These are phyloP conservation scores for Pseudoatta argentina DNA, from an alignment of 1,140 invertebrate genomes.

Conservation along the genomic window DNA sequence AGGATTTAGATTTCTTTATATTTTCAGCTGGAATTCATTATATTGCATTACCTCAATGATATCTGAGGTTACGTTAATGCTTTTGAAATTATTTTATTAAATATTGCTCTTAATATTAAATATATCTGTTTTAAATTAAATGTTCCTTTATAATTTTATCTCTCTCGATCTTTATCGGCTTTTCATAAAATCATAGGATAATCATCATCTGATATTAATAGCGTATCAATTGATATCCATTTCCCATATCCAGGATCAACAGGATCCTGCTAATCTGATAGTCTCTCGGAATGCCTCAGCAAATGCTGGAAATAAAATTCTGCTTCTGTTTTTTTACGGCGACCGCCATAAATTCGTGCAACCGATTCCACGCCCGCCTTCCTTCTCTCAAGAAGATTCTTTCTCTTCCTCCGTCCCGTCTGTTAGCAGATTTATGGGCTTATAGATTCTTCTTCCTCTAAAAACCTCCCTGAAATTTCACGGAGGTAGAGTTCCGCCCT, in stretches of 20 bases:
- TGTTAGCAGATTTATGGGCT: slow-evolving; percentile 80
- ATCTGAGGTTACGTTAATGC: background rate
- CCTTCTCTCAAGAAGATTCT: slow-evolving; percentile 60
- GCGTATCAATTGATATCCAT: slow-evolving; percentile 13
- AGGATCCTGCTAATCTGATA: slow-evolving; percentile 48
- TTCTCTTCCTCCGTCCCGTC: slow-evolving; percentile 59
- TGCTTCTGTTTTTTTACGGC: slow-evolving; percentile 76
- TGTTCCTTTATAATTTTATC: background rate
- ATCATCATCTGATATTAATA: slow-evolving; percentile 18
- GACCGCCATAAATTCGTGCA: slow-evolving; percentile 78
- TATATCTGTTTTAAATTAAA: background rate
- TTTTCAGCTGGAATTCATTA: background rate
- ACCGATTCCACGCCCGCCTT: slow-evolving; percentile 53
- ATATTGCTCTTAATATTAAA: background rate
- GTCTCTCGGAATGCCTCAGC: slow-evolving; percentile 24
- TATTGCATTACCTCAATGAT: background rate
- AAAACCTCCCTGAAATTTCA: slow-evolving; percentile 53
- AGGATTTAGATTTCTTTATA: background rate
- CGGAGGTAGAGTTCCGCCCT: slow-evolving; percentile 45
- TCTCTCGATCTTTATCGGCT: background rate
- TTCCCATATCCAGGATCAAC: background rate
- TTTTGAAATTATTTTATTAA: slow-evolving; percentile 3
- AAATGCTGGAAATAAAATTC: slow-evolving; percentile 76
- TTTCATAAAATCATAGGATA: slow-evolving; percentile 21
- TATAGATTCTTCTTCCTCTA: slow-evolving; percentile 80